A percentile compares a stretch with the other conserved stretches of the same genome.
phyloP scores from a whole-genome alignment of 2,797 vertebrate genomes.

The Syncerus caffer region DNA sequence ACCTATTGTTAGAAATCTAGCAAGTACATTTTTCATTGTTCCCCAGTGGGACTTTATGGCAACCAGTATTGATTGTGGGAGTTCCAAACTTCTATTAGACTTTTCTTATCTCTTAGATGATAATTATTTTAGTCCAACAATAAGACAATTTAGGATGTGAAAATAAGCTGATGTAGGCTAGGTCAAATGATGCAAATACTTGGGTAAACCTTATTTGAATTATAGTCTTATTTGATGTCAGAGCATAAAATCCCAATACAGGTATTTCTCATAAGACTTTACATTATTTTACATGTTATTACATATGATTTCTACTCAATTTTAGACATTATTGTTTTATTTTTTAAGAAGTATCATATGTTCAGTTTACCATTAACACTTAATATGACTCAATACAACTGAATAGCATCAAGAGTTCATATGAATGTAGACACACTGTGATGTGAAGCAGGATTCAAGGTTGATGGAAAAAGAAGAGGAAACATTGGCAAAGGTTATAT shows the following conservation, averaged over 20 bases:
- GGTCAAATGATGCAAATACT: not conserved
- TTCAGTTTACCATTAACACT: not conserved
- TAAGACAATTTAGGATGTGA: slow-evolving; percentile 38
- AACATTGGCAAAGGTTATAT: not conserved
- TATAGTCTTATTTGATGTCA: not conserved
- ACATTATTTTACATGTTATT: not conserved
- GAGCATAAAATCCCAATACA: not conserved
- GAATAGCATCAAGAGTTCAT: not conserved
- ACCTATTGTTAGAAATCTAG: slow-evolving; percentile 61
- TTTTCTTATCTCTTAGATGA: not conserved
- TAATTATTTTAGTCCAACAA: slow-evolving; percentile 56
- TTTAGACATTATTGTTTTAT: slow-evolving; percentile 44
- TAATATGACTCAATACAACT: not conserved
- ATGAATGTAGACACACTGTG: not conserved
- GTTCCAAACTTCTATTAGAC: slow-evolving; percentile 62
- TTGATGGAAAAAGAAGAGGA: not conserved
- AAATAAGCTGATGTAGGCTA: slow-evolving; percentile 42
- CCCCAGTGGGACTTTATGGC: slow-evolving; percentile 36
- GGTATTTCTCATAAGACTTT: not conserved
- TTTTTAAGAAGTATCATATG: not conserved
- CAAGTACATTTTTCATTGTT: slow-evolving; percentile 63
- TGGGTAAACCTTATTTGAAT: not conserved
- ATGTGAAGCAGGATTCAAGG: not conserved
- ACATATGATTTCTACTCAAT: not conserved
- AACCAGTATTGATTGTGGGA: slow-evolving; percentile 60